Base-by-base conservation (phyloP, 2,797 vertebrate genomes). In the Serranus cabrilla region DNA sequence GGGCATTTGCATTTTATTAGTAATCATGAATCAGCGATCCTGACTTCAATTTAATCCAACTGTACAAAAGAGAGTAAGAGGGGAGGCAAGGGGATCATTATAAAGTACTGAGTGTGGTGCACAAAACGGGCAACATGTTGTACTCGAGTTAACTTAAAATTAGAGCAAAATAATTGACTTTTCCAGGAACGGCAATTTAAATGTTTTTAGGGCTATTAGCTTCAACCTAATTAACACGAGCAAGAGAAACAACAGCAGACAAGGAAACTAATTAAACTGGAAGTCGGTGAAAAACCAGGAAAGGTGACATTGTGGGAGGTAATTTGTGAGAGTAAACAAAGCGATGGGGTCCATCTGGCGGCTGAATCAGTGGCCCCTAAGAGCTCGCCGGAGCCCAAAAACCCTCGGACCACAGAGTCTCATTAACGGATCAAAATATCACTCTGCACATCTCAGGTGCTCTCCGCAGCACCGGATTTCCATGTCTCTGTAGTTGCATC, bases 291-390 rank as follows among this genome's bases (percentile, higher is more conserved):
- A 78, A 78, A 85, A 58, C 45, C 2, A 20, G 75, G 57, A 71
- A 82, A 92, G 90, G 90, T 94, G 93, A 94, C 91, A 90, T 91
- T 93, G 91, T 73, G 76, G 86, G 91, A 91, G 85, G 84, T 76
- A 81, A 89, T 92, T 82, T 91, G 84, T 45, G 78, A 39, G 80
- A 68, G 85, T 91, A 92, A 94, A 94, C 91, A 93, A 88, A 90
- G 78, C 75, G 40, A 73, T 62, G 60, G 67, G 87, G 85, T 88
- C 89, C 90, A 92, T 91, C 88, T 88, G 88, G 86, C 43, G 47
- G 76, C 77, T 45, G 83, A 63, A 71, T 76, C 74, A 1, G 71
- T 51, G 74, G 68, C 83, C 73, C 78, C 45, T 7, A 13, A 21
- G 43, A 81, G 71, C 79, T 75, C 72, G 13, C 10, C 13, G 14